These are phyloP conservation scores for Pteria penguin DNA, from an alignment of 2,888 invertebrate species.

Conservation along the genomic window DNA sequence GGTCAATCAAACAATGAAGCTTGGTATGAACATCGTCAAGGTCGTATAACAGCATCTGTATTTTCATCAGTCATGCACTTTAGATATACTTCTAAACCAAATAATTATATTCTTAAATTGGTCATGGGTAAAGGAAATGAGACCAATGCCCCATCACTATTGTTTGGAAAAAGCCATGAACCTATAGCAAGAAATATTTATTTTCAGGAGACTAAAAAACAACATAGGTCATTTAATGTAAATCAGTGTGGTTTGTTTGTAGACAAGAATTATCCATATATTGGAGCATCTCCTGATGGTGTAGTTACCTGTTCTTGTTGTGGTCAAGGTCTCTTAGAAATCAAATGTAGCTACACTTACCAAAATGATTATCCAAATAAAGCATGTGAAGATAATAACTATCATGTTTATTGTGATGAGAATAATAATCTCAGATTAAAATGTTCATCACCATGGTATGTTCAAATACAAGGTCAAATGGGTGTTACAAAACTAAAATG, in stretches of 20 bases:
- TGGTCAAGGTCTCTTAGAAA: slow-evolving; percentile 23
- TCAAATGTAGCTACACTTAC: slow-evolving; percentile 19
- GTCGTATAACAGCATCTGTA: slow-evolving; percentile 26
- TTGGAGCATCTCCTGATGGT: slow-evolving; percentile 30
- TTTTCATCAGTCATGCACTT: slow-evolving; percentile 11
- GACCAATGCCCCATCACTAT: background rate
- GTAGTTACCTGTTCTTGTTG: slow-evolving; percentile 15
- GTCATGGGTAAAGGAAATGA: too few relatives aligned
- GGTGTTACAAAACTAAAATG: slow-evolving; percentile 6
- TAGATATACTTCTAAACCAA: background rate
- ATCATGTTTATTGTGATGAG: slow-evolving; percentile 25
- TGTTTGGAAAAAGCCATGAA: slow-evolving; percentile 14
- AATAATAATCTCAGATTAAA: slow-evolving; percentile 15
- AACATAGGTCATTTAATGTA: background rate
- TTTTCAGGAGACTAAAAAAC: background rate
- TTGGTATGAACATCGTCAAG: too few relatives aligned
- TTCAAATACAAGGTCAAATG: slow-evolving; percentile 25
- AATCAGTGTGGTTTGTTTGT: slow-evolving; percentile 10
- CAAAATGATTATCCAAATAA: background rate
- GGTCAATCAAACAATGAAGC: background rate
- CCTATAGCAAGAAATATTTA: slow-evolving; percentile 9
- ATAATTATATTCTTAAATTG: too few relatives aligned
- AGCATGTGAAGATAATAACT: slow-evolving; percentile 12
- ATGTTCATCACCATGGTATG: slow-evolving; percentile 11
- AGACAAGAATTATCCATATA: background rate